These are phyloP conservation scores for Gallinago jamesoni DNA, from an alignment of 2,113 vertebrate genomes.

Conservation along the genomic window DNA sequence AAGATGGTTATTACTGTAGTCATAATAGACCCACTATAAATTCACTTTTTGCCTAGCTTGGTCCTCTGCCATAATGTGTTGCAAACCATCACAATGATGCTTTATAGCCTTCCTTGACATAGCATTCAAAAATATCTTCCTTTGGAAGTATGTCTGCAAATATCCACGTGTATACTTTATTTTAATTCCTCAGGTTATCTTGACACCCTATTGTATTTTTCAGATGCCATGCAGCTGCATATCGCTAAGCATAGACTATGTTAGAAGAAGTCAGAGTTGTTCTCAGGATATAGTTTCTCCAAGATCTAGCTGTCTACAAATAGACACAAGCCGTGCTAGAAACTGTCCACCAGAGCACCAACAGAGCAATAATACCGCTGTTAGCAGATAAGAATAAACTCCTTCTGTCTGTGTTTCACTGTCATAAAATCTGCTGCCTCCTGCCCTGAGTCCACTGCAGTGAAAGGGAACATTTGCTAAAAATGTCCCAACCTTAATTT, in stretches of 20 bases:
- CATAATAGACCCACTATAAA: not conserved
- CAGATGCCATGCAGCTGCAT: not conserved
- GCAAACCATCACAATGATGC: not conserved
- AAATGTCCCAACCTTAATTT: slow-evolving; percentile 4
- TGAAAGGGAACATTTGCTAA: not conserved
- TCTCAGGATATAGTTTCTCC: not conserved
- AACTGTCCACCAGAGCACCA: not conserved
- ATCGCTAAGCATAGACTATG: not conserved
- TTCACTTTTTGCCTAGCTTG: not conserved
- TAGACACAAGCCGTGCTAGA: not conserved
- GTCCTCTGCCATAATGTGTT: not conserved
- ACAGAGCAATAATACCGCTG: not conserved
- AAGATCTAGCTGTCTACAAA: not conserved
- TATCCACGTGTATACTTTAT: not conserved
- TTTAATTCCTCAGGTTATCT: not conserved
- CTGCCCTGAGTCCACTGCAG: not conserved
- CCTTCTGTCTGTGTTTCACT: not conserved
- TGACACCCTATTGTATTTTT: not conserved
- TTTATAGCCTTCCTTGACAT: not conserved
- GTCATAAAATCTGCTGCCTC: not conserved
- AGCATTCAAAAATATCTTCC: not conserved
- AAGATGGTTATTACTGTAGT: not conserved
- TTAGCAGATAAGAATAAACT: not conserved
- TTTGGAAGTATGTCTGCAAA: not conserved
- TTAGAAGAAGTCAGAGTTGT: not conserved